Base-by-base conservation (phyloP, 2,888 invertebrate species). In the Unio delphinus region DNA sequence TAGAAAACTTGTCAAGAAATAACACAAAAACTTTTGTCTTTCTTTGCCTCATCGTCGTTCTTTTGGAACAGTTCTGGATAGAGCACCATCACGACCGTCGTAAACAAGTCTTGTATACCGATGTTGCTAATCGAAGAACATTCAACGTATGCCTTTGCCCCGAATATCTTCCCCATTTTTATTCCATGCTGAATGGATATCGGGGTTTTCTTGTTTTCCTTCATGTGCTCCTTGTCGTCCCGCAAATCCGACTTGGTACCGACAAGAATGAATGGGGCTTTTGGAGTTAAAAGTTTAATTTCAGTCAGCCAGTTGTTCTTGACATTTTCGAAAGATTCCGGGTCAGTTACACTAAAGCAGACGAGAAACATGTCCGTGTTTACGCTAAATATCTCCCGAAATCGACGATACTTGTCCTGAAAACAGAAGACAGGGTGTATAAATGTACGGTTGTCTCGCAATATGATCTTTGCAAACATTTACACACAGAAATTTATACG, bases 381-480 rank as follows among this genome's bases (percentile, higher is more conserved):
- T 6, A 74, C 78, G 17, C 80, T 83, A 45, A 83, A 80, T 34
- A 80, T 70, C 62, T 82, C 83, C 28, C 85, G 73, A 61, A 85
- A 68, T 55, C 79, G 76, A n/a, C 83, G 80, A 68, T 85, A 85
- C 67, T 82, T 82, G 60, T 84, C 85, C 85, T 85, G 74, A 54
- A 74, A 76, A n/a, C n/a, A 34, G 55, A n/a, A 68, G 64, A 8
- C 57, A 58, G 11, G 23, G n/a, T 61, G 0, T 23, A 28, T 15
- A 61, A 61, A 26, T 61, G 1, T 58, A 58, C 26, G 3, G n/a
- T 4, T 58, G 1, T 45, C 45, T 45, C 8, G 26, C n/a, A 58
- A 23, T 11, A 11, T 17, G n/a, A 58, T 8, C 26, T 58, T 57
- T 26, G 8, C 18, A 20, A 0, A 58, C 20, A n/a, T 4, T 58